These are phyloP conservation scores for Heteractis magnifica DNA, from an alignment of 92 coral and sea anemone genomes.

Conservation along the genomic window DNA sequence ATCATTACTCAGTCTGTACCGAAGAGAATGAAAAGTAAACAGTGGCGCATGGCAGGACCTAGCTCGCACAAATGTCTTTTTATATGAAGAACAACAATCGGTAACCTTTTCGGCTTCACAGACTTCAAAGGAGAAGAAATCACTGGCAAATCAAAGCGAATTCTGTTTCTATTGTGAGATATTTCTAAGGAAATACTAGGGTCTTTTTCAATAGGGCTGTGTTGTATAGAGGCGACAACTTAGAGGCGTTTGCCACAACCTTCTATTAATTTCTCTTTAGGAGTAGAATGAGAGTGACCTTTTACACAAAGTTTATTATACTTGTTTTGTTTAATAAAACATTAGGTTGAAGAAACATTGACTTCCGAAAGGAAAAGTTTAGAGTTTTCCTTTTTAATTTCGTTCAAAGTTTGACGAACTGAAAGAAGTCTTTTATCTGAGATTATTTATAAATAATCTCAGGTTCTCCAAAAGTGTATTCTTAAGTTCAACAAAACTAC, in stretches of 20 bases:
- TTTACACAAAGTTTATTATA: not conserved
- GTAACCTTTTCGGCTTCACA: not conserved
- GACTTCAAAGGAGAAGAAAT: constrained; percentile 10
- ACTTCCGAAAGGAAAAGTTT: not conserved
- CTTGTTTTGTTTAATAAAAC: not conserved
- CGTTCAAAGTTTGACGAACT: not conserved
- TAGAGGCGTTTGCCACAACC: not conserved
- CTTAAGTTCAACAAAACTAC: not conserved
- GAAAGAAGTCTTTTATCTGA: too few species aligned
- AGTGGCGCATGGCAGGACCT: constrained; percentile 67
- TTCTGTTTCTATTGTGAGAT: not conserved
- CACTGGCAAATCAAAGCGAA: not conserved
- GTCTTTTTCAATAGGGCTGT: not conserved
- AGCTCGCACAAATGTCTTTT: constrained; percentile 22
- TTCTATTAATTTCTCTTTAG: constrained; percentile 2
- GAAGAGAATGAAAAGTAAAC: constrained; percentile 47
- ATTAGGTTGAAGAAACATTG: not conserved
- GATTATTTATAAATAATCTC: too few species aligned
- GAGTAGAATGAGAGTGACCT: not conserved
- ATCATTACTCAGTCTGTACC: constrained; percentile 31
- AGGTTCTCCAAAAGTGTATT: not conserved
- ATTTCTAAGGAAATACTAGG: not conserved
- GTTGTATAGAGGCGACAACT: not conserved
- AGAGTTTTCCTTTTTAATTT: not conserved
- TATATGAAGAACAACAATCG: constrained; percentile 5